Conservation (phyloP, 2,113 vertebrate genomes). For the Lamprotornis superbus region DNA sequence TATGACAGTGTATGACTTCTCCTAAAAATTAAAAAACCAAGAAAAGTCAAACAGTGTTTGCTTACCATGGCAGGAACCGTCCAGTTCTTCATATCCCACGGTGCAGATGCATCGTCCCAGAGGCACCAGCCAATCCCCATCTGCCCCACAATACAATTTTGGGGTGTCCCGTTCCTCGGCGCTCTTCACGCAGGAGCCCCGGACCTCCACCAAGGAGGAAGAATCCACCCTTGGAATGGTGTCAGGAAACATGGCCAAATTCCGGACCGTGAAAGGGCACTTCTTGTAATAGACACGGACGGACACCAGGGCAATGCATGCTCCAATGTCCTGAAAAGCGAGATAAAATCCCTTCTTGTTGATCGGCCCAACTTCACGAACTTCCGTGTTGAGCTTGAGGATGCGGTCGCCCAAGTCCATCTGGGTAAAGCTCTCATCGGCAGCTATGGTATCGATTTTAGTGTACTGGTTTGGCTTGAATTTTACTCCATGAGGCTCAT, state of each 20-base stretch:
- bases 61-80: conserved; percentile 90
- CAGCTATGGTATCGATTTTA: conserved; percentile 95
- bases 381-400: conserved; percentile 94
- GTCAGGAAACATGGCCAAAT: conserved; percentile 92
- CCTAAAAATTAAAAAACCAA: neutral
- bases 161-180: conserved; percentile 94
- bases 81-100: conserved; percentile 89
- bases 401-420: conserved; percentile 97
- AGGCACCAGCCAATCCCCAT: conserved; percentile 95
- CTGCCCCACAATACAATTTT: conserved; percentile 92
- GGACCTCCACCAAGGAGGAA: conserved; percentile 92
- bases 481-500: conserved; percentile 87
- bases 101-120: conserved; percentile 92
- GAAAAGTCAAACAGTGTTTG: neutral
- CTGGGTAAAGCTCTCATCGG: conserved; percentile 96
- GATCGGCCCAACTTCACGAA: conserved; percentile 92
- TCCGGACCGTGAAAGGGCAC: conserved; percentile 90
- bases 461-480: conserved; percentile 88
- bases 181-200: conserved; percentile 90
- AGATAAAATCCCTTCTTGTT: conserved; percentile 91
- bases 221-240: conserved; percentile 94
- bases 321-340: conserved; percentile 95
- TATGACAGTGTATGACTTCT: neutral
- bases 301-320: conserved; percentile 92
- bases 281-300: conserved; percentile 95